phyloP scores from a whole-genome alignment of 2,797 vertebrate genomes.

The Microcaecilia unicolor region DNA sequence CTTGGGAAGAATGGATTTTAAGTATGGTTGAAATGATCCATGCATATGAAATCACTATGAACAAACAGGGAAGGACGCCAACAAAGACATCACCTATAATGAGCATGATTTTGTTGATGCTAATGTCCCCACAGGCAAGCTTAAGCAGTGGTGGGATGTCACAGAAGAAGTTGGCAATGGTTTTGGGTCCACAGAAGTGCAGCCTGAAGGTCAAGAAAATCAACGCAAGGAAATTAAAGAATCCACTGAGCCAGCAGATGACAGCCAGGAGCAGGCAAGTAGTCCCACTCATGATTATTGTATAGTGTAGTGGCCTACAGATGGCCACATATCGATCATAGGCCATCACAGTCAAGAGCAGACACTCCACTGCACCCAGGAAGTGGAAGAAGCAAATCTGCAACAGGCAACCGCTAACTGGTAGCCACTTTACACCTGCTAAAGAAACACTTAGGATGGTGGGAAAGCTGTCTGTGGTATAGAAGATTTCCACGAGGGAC shows the following conservation, averaged over 20 bases:
- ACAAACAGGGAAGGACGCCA: constrained; percentile 19
- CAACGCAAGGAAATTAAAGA: background rate
- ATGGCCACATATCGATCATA: constrained; percentile 15
- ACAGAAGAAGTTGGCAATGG: background rate
- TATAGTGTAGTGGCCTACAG: constrained; percentile 3
- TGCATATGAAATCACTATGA: constrained; percentile 24
- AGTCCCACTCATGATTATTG: constrained; percentile 4
- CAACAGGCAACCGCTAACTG: constrained; percentile 7
- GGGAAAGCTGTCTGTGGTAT: no score
- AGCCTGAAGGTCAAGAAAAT: background rate
- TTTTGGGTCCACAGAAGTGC: background rate
- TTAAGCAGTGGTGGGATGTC: no score
- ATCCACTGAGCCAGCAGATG: no score
- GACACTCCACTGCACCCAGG: constrained; percentile 7
- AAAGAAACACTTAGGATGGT: no score
- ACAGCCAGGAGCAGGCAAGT: background rate
- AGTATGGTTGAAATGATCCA: constrained; percentile 13
- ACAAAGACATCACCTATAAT: constrained; percentile 23
- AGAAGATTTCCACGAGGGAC: no score
- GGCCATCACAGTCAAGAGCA: constrained; percentile 18
- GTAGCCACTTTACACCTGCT: no score
- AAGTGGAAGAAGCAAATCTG: constrained; percentile 23
- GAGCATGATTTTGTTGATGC: constrained; percentile 6
- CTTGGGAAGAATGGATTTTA: constrained; percentile 3
- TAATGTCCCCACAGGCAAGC: background rate